A percentile compares a stretch with the other conserved stretches of the same genome.
Evolutionary conservation across 1,140 invertebrate species (phyloP).

Genomic region (Eumeta japonica): DNA sequence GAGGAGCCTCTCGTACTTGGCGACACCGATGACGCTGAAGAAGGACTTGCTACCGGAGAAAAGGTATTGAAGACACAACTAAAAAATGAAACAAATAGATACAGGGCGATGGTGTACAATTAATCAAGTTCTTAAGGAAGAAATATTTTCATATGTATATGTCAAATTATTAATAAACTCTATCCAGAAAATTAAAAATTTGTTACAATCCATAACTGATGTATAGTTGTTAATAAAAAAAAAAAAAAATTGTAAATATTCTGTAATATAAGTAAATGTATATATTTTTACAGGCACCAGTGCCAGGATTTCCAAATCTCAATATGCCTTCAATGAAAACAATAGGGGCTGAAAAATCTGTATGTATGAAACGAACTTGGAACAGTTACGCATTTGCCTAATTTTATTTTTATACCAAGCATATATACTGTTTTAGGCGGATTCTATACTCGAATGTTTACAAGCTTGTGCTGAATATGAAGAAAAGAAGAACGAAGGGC

Average conservation of each 20-base stretch:
- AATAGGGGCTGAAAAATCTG: constrained; percentile 85
- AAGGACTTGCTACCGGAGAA: constrained; percentile 71
- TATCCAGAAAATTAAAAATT: no score
- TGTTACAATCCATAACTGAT: no score
- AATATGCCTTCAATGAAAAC: constrained; percentile 87
- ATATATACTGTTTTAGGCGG: constrained; percentile 80
- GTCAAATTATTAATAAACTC: no score
- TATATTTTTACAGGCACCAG: constrained; percentile 46
- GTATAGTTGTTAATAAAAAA: not conserved
- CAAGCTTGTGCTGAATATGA: constrained; percentile 73
- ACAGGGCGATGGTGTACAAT: no score
- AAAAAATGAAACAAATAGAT: no score
- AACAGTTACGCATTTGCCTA: not conserved
- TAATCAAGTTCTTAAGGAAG: no score
- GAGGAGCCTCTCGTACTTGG: constrained; percentile 88
- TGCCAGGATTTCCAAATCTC: constrained; percentile 71
- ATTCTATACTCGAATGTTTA: constrained; percentile 85
- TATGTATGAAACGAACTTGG: constrained; percentile 60
- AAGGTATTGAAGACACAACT: constrained; percentile 29
- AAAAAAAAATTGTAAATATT: not conserved
- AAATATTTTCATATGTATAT: no score
- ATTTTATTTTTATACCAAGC: constrained; percentile 8
- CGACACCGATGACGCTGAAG: constrained; percentile 85
- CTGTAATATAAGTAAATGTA: not conserved
- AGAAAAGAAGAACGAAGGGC: constrained; percentile 51